Conservation (phyloP, 2,888 invertebrate genomes). For the Melanargia galathea region DNA sequence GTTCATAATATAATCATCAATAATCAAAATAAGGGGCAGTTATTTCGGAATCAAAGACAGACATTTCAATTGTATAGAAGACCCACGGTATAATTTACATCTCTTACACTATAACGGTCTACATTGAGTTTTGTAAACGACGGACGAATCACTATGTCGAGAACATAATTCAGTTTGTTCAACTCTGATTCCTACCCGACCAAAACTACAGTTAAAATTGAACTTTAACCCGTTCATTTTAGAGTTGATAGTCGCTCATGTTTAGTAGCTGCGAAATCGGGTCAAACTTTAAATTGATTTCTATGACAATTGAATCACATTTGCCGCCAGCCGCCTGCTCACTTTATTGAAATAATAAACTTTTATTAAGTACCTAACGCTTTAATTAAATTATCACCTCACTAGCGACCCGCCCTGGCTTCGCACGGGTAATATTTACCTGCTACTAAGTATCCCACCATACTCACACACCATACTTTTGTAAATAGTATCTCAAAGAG, state of each 20-base stretch:
- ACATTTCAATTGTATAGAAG: no score
- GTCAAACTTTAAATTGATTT: slow-evolving; percentile 46
- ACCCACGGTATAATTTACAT: no score
- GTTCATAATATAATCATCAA: no score
- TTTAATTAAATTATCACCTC: slow-evolving; percentile 28
- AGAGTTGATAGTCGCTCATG: slow-evolving; percentile 22
- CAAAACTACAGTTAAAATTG: slow-evolving; percentile 34
- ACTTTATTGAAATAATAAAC: slow-evolving; percentile 26
- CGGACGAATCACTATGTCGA: slow-evolving; percentile 37
- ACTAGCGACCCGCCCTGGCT: no score
- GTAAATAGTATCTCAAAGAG: no score
- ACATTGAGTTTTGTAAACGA: slow-evolving; percentile 38
- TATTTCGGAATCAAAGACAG: no score
- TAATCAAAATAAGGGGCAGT: no score
- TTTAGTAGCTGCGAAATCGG: slow-evolving; percentile 36
- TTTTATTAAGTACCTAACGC: slow-evolving; percentile 27
- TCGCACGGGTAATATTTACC: no score
- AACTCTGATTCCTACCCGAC: slow-evolving; percentile 27
- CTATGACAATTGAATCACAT: slow-evolving; percentile 48
- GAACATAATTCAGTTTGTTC: slow-evolving; percentile 33
- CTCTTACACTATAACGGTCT: slow-evolving; percentile 19
- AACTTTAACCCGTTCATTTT: slow-evolving; percentile 35
- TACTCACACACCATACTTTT: no score
- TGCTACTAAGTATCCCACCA: no score
- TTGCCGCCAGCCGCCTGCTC: slow-evolving; percentile 26